A percentile compares a stretch with the other conserved stretches of the same genome.
Conservation (phyloP, 1,140 invertebrate genomes). For the Notospermus geniculatus region DNA sequence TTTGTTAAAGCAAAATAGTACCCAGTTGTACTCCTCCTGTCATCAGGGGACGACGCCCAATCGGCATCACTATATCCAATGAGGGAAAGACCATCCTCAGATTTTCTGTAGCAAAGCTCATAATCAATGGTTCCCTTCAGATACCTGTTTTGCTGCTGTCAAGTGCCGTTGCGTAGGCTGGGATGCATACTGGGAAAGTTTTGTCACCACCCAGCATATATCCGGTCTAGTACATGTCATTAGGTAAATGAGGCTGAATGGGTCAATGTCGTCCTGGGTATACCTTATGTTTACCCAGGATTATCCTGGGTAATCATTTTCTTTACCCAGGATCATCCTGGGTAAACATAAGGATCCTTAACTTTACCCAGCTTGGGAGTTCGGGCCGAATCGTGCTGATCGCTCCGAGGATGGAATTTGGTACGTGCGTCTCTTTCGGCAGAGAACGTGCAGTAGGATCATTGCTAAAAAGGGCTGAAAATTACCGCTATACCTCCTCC, state of each 20-base stretch:
- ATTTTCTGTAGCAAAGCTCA: constrained; percentile 17
- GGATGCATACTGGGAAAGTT: constrained; percentile 18
- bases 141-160: constrained; percentile 19
- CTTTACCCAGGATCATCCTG: too few relatives aligned
- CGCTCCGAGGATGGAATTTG: too few relatives aligned
- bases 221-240: constrained; percentile 22
- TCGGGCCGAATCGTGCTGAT: too few relatives aligned
- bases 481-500: too few relatives aligned
- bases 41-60: constrained; percentile 16
- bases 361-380: too few relatives aligned
- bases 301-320: too few relatives aligned
- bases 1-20: constrained; percentile 13
- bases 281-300: too few relatives aligned
- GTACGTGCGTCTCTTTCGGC: too few relatives aligned
- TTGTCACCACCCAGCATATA: constrained; percentile 15
- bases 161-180: constrained; percentile 4
- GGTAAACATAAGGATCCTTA: too few relatives aligned
- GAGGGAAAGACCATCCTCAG: constrained; percentile 4
- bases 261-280: too few relatives aligned
- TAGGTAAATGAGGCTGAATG: constrained; percentile 20
- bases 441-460: too few relatives aligned
- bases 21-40: constrained; percentile 12
- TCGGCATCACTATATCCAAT: constrained; percentile 16
- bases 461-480: too few relatives aligned
- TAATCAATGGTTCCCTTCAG: constrained; percentile 20